phyloP scores from a whole-genome alignment of 2,113 vertebrate genomes.

The Mesoclemmys tuberculata region DNA sequence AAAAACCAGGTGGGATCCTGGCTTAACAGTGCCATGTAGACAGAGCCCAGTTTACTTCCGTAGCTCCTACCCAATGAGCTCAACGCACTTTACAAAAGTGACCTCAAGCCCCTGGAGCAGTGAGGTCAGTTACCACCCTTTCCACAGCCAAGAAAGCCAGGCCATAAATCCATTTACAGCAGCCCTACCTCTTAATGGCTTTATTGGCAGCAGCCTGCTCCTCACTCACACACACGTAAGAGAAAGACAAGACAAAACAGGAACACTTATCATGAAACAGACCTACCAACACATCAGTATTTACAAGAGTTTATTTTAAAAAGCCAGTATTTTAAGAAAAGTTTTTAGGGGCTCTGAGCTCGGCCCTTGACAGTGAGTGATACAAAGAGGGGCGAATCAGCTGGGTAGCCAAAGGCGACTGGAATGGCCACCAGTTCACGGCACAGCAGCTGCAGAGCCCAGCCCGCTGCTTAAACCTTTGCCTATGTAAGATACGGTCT shows the following conservation, averaged over 20 bases:
- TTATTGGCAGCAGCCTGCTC: background rate
- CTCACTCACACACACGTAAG: background rate
- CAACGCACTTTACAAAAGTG: background rate
- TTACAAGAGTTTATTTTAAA: conserved; percentile 9
- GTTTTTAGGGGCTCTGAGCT: background rate
- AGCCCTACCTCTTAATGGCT: background rate
- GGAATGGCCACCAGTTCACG: too few species aligned
- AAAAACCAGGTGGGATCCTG: background rate
- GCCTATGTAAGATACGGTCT: background rate
- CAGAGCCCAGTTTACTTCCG: background rate
- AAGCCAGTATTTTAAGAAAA: background rate
- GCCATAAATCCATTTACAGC: background rate
- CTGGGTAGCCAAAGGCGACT: background rate
- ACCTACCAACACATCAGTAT: background rate
- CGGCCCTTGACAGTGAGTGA: background rate
- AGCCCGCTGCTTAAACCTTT: background rate
- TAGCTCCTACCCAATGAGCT: background rate
- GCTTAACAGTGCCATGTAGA: background rate
- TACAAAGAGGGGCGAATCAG: background rate
- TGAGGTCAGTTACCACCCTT: background rate
- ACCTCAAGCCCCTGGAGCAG: too few species aligned
- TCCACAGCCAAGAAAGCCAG: background rate
- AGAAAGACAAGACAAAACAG: background rate
- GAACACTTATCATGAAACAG: background rate
- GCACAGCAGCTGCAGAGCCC: background rate